Evolutionary conservation across 2,888 invertebrate species (phyloP).

Genomic region (Falcaria lacertinaria): DNA sequence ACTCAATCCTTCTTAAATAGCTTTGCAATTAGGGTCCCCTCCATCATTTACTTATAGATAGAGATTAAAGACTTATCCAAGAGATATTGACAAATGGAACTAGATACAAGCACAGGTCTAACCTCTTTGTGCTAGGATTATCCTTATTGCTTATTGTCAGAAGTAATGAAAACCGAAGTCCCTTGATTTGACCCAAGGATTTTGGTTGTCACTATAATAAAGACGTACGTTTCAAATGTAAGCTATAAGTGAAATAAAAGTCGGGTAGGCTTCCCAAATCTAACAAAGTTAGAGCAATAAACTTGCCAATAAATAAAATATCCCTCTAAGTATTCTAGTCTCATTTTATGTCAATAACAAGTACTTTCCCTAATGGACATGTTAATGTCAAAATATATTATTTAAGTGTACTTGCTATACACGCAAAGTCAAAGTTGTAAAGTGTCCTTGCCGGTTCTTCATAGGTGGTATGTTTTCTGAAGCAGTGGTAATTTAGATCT

Average conservation of each 20-base stretch:
- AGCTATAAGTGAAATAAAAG: conserved; percentile 22
- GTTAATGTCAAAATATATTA: too few relatives aligned
- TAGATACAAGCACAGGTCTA: background rate
- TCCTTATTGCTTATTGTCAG: background rate
- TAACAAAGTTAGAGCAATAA: conserved; percentile 10
- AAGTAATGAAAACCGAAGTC: conserved; percentile 17
- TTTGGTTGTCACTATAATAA: conserved; percentile 23
- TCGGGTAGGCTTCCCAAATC: background rate
- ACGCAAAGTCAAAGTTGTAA: too few relatives aligned
- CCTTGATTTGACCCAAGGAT: conserved; percentile 20
- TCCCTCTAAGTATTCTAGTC: conserved; percentile 2
- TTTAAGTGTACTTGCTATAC: too few relatives aligned
- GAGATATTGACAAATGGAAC: background rate
- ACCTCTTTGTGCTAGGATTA: background rate
- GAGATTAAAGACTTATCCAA: background rate
- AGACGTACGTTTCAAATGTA: conserved; percentile 19
- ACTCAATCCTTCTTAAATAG: background rate
- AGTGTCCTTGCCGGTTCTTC: too few relatives aligned
- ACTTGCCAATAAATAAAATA: conserved; percentile 32
- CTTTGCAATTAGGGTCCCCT: too few relatives aligned
- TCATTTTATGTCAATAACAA: background rate
- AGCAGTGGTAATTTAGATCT: too few relatives aligned
- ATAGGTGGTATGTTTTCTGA: too few relatives aligned
- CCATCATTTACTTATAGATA: background rate
- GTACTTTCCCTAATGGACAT: too few relatives aligned